Percentiles rank a stretch among this genome's conserved stretches.
Conservation (phyloP, 2,113 vertebrate species). For the Albula glossodonta region DNA sequence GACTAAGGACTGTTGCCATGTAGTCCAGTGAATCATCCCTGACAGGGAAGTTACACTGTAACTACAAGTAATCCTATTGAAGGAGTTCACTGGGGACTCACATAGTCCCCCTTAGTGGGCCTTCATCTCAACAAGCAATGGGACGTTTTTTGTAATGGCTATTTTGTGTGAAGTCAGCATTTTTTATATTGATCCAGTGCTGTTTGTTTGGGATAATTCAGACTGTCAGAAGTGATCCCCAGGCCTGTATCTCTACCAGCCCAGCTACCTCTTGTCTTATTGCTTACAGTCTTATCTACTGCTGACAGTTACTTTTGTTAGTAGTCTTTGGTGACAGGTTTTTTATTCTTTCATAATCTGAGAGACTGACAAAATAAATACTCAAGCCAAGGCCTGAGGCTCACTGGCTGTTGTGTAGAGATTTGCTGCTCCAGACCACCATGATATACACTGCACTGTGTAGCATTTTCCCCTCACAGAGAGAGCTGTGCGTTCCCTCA, state of each 20-base stretch:
- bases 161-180: too few species aligned
- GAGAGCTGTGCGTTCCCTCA: constrained; percentile 22
- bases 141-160: too few species aligned
- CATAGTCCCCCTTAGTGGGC: too few species aligned
- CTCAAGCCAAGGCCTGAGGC: not conserved
- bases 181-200: too few species aligned
- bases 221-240: not conserved
- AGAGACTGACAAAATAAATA: not conserved
- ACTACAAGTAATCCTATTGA: too few species aligned
- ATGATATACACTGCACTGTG: constrained; percentile 7
- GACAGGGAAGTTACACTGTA: too few species aligned
- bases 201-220: too few species aligned
- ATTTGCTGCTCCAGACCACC: not conserved
- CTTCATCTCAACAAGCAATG: too few species aligned
- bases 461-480: constrained; percentile 9
- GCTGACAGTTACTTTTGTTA: too few species aligned
- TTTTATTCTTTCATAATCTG: not conserved
- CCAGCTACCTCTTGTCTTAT: not conserved
- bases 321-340: not conserved
- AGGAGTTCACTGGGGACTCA: too few species aligned
- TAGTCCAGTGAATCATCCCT: too few species aligned
- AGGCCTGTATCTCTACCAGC: not conserved
- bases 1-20: not conserved
- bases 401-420: constrained; percentile 6
- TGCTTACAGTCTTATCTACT: not conserved